phyloP scores from a whole-genome alignment of 2,888 invertebrate species.

The Epicampocera succincta region DNA sequence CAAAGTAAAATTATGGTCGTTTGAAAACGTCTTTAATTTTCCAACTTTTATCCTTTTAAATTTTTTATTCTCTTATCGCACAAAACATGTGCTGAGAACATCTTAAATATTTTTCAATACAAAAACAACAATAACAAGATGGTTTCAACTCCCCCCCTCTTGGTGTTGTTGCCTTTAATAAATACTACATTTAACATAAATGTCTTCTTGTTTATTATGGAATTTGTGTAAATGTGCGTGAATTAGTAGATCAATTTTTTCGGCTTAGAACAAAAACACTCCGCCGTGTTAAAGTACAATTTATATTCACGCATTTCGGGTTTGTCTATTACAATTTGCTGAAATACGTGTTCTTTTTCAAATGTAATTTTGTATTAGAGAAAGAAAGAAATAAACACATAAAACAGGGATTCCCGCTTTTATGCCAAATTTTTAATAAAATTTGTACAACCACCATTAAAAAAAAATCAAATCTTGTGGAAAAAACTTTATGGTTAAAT shows the following conservation, averaged over 20 bases:
- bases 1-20: too few relatives aligned
- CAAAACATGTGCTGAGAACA: too few relatives aligned
- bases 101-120: too few relatives aligned
- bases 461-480: too few relatives aligned
- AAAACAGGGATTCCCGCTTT: constrained; percentile 14
- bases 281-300: constrained; percentile 10
- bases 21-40: too few relatives aligned
- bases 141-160: too few relatives aligned
- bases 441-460: too few relatives aligned
- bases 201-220: constrained; percentile 9
- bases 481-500: too few relatives aligned
- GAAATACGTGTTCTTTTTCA: constrained; percentile 35
- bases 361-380: neutral
- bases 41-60: too few relatives aligned
- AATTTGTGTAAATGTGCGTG: constrained; percentile 14
- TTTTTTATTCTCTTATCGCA: too few relatives aligned
- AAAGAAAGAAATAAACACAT: constrained; percentile 19
- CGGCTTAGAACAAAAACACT: constrained; percentile 6
- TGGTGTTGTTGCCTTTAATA: neutral
- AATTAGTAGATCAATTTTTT: constrained; percentile 13
- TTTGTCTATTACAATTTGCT: constrained; percentile 33
- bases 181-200: constrained; percentile 16
- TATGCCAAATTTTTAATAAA: too few relatives aligned
- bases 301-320: constrained; percentile 22
- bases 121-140: too few relatives aligned